Conservation (phyloP, 1,140 invertebrate species). For the Ditylenchus dipsaci region DNA sequence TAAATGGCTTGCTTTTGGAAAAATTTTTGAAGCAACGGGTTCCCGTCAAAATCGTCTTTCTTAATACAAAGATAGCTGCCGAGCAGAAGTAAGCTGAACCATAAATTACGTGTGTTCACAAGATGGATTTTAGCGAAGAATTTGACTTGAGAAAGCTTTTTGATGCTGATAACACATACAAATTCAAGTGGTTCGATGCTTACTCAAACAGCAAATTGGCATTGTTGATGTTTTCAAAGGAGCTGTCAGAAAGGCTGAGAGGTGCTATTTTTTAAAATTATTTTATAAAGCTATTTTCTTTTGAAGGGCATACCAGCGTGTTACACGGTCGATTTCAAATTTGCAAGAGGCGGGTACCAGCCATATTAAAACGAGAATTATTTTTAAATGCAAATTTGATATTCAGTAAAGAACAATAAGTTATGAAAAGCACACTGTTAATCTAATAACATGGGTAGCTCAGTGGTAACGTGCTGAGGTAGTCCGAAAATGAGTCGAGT, state of each 20-base stretch:
- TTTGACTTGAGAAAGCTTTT: constrained; percentile 51
- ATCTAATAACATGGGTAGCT: too few species aligned
- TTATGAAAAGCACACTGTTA: too few species aligned
- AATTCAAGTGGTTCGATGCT: constrained; percentile 28
- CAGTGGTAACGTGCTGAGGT: too few species aligned
- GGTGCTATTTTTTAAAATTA: constrained; percentile 21
- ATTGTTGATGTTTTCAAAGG: constrained; percentile 51
- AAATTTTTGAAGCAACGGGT: constrained; percentile 48
- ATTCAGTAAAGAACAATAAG: too few species aligned
- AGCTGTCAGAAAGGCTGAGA: constrained; percentile 49
- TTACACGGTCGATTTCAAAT: too few species aligned
- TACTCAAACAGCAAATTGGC: constrained; percentile 34
- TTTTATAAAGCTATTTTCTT: too few species aligned
- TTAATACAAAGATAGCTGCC: constrained; percentile 51
- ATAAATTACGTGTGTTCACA: too few species aligned
- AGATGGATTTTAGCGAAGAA: constrained; percentile 34
- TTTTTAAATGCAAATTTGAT: too few species aligned
- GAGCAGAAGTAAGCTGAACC: constrained; percentile 27
- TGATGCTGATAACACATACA: constrained; percentile 31
- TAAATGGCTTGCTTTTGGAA: constrained; percentile 43
- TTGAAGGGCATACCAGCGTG: too few species aligned
- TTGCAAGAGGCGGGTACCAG: too few species aligned
- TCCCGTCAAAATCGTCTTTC: constrained; percentile 45
- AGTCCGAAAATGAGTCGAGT: too few species aligned
- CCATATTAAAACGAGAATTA: too few species aligned